phyloP scores from a whole-genome alignment of 2,113 vertebrate species.

The Hydrolagus affinis region DNA sequence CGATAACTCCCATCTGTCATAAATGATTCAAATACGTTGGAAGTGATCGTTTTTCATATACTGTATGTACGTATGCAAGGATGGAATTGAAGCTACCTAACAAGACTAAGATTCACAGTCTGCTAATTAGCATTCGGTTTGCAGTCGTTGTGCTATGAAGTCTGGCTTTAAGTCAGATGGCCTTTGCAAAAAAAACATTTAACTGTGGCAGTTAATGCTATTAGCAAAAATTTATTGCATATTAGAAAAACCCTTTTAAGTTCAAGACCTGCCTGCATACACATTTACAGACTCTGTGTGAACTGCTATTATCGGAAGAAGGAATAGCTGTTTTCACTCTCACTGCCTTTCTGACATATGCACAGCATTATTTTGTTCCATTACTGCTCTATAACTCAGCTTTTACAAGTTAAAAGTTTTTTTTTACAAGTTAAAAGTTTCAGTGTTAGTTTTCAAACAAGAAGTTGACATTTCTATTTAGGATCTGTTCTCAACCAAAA shows the following conservation, averaged over 20 bases:
- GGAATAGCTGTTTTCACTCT: background rate
- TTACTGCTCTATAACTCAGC: background rate
- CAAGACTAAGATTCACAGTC: background rate
- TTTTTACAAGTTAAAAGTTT: background rate
- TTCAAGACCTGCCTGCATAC: background rate
- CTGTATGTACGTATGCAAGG: background rate
- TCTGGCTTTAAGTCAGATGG: background rate
- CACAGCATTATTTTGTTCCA: background rate
- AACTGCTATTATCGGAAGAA: background rate
- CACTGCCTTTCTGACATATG: background rate
- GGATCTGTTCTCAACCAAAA: too few species aligned
- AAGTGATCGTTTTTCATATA: background rate
- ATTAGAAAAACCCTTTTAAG: background rate
- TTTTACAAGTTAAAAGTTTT: background rate
- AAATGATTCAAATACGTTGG: background rate
- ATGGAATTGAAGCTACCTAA: background rate
- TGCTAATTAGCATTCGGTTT: background rate
- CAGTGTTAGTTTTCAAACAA: background rate
- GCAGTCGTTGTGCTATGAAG: background rate
- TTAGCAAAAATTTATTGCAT: background rate
- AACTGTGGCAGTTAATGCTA: background rate
- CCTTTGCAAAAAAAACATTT: conserved; percentile 21
- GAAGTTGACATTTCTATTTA: too few species aligned
- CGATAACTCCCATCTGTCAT: background rate
- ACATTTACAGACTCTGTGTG: background rate